Evolutionary conservation across 2,888 invertebrate species (phyloP), one percentile per base, ranked within the genome.

Genomic region (Apamea monoglypha): DNA sequence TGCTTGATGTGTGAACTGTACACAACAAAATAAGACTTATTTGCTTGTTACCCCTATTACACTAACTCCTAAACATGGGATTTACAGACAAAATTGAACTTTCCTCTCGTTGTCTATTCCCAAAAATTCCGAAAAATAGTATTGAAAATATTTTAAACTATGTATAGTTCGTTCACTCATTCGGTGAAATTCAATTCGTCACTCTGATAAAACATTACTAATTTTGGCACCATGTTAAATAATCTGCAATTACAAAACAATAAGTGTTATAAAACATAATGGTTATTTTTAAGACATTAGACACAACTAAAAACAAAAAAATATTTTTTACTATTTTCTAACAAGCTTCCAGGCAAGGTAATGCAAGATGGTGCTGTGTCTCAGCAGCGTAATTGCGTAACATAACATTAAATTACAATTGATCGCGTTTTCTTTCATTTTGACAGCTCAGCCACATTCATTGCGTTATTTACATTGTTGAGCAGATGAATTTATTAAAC

Each of bases 131-230:
- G 32, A 50, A 73, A 36, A 36, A 21, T 16, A 25, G 0, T n/a
- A 44, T 50, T 16, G 10, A 18, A 74, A 72, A 14, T 36, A 32
- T 29, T 69, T 25, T 25, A 36, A 68, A 18, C 18, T 32, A 50
- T 6, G 50, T 50, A 32, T 47, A 25, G 14, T 10, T 72, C 5
- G 32, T n/a, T 18, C n/a, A 32, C 29, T 29, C 25, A 61, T 29
- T 50, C 8, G 29, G 16, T 56, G 32, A 53, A 71, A 70, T 63
- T 59, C n/a, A 75, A 84, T 83, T 83, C 36, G 50, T 53, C 36
- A 83, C 8, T 18, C 47, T 76, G 69, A 75, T 69, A 75, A 36
- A 74, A 64, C 63, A 47, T 50, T 68, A 32, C 40, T 36, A 70
- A 21, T 69, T 69, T 69, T 8, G 16, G 5, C 59, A 50, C 14